Evolutionary conservation across 2,797 vertebrate species (phyloP), one percentile per base, ranked within the genome.

Genomic region (Manis pentadactyla): DNA sequence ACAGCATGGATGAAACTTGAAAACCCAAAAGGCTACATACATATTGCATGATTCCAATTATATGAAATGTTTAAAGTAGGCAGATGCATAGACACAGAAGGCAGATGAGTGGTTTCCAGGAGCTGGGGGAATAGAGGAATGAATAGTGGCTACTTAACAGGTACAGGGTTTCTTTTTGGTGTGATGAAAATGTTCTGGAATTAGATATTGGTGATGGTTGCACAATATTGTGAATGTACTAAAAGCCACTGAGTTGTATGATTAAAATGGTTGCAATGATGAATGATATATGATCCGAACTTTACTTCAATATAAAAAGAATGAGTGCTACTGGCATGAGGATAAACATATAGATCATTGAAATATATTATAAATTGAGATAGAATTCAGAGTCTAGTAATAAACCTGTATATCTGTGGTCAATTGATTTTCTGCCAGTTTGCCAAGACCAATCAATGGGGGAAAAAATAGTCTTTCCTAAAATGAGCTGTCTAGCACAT

Each of bases 61-160:
- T 51, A 59, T 92, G 68, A 82, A 66, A 87, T 87, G 51, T 73
- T 1, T 55, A 83, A 27, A 87, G 84, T 25, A 82, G 39, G 31
- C 55, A 92, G 87, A 87, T 92, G 31, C 39, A 49, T 31, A 73
- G 64, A 68, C 39, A 95, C 15, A 59, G 42, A 92, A 81, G 87
- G 63, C 25, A 75, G 27, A 61, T 59, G 51, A 31, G 29, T 61
- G 14, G 15, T 78, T 92, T 21, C 55, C 53, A 87, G 15, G 61
- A 73, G 15, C 31, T 94, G 25, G 34, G 18, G 42, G 19, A 49
- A 63, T 46, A 75, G 51, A 49, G 27, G 71, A 90, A 77, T 77
- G 42, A 69, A 27, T 18, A 51, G 9, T 42, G 61, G 39, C 12
- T 57, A 14, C 37, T 39, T 87, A 88, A 74, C n/a, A 39, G 77